These are phyloP conservation scores for Pachyrhynchus sulphureomaculatus DNA, from an alignment of 1,140 invertebrate genomes.

Conservation along the genomic window DNA sequence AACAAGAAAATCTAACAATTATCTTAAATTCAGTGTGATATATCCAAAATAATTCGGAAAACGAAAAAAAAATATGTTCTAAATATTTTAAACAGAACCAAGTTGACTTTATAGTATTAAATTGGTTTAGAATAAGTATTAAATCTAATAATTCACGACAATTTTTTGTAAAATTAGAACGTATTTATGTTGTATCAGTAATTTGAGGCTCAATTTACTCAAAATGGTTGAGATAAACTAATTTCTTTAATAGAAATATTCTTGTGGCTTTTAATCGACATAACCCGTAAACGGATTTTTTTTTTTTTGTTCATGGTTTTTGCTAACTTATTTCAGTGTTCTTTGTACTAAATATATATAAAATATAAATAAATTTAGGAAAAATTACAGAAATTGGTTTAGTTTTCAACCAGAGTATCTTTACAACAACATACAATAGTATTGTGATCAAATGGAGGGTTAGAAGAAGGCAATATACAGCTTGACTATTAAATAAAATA, in stretches of 20 bases:
- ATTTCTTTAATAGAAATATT: too few relatives aligned
- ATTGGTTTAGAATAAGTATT: slow-evolving; percentile 26
- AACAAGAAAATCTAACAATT: neutral
- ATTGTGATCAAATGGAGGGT: slow-evolving; percentile 23
- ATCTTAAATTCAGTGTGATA: slow-evolving; percentile 39
- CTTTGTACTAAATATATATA: too few relatives aligned
- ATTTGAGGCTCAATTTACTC: slow-evolving; percentile 28
- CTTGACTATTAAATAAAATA: too few relatives aligned
- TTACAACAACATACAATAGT: slow-evolving; percentile 25
- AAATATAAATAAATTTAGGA: too few relatives aligned
- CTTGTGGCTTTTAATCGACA: too few relatives aligned
- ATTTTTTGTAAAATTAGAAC: slow-evolving; percentile 28
- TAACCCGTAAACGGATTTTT: too few relatives aligned
- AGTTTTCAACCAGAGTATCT: slow-evolving; percentile 1
- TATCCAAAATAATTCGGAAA: slow-evolving; percentile 37
- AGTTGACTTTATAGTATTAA: slow-evolving; percentile 37
- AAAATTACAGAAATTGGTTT: too few relatives aligned
- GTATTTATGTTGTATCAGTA: slow-evolving; percentile 24
- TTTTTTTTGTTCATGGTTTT: too few relatives aligned
- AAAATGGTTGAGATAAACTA: neutral
- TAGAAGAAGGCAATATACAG: neutral
- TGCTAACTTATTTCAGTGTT: too few relatives aligned
- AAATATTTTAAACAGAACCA: slow-evolving; percentile 48
- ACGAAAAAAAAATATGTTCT: slow-evolving; percentile 48
- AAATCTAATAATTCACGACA: slow-evolving; percentile 11